These are phyloP conservation scores for Ursus arctos DNA, from an alignment of 2,113 vertebrate species.

Conservation along the genomic window DNA sequence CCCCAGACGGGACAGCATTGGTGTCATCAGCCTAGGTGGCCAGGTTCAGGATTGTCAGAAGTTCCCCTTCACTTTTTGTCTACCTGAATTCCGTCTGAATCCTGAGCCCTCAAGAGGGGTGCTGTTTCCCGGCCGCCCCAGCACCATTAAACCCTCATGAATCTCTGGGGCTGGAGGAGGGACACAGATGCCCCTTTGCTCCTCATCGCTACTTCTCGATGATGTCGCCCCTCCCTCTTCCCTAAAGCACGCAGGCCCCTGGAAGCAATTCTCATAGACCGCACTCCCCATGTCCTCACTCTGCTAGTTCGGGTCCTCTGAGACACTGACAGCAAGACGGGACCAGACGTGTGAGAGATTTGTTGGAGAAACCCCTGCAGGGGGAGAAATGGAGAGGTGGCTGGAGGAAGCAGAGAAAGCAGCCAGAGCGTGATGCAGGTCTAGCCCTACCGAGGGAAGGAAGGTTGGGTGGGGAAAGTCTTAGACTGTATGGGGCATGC, in stretches of 20 bases:
- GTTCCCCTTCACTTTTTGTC: background rate
- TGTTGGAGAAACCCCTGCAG: background rate
- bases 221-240: background rate
- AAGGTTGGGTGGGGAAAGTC: background rate
- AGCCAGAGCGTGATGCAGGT: too few species aligned
- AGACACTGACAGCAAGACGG: background rate
- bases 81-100: background rate
- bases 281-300: background rate
- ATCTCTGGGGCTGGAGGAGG: background rate
- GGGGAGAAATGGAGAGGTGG: background rate
- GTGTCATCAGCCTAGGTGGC: background rate
- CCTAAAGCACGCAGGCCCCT: background rate
- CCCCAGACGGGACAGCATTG: background rate
- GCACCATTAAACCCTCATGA: background rate
- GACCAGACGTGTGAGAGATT: background rate
- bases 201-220: background rate
- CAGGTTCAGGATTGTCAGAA: background rate
- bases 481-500: background rate
- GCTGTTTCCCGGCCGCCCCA: background rate
- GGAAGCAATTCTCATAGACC: background rate
- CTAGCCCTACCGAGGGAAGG: background rate
- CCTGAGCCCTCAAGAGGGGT: background rate
- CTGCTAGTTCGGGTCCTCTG: background rate
- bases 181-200: background rate
- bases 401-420: background rate